A percentile compares a stretch with the other conserved stretches of the same genome.
These are phyloP conservation scores for Andrena praecox DNA, from an alignment of 2,888 invertebrate species.

Conservation along the genomic window DNA sequence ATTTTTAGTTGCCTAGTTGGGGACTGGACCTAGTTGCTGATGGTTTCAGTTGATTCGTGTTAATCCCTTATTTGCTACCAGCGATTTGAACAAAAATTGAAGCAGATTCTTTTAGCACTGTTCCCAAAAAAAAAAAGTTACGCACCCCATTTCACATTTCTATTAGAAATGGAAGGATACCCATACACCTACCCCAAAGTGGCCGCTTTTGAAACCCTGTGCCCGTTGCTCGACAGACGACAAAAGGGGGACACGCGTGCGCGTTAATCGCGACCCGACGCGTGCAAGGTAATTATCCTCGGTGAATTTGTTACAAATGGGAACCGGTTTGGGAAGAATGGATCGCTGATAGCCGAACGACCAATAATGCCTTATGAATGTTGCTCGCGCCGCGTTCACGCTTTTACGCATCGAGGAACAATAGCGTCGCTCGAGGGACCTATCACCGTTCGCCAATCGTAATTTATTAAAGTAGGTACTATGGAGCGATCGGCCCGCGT, in stretches of 20 bases:
- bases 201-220: not conserved
- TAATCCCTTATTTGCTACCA: no score
- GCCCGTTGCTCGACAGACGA: not conserved
- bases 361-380: slow-evolving; percentile 7
- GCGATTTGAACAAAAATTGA: no score
- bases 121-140: no score
- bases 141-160: no score
- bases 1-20: no score
- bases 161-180: no score
- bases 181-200: no score
- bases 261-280: slow-evolving; percentile 4
- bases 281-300: slow-evolving; percentile 6
- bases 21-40: no score
- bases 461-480: not conserved
- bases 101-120: no score
- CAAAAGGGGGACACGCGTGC: not conserved
- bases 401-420: slow-evolving; percentile 1
- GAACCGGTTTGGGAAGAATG: slow-evolving; percentile 2
- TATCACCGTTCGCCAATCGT: not conserved
- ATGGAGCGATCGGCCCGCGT: not conserved
- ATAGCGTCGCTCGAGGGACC: not conserved
- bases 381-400: slow-evolving; percentile 3
- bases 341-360: slow-evolving; percentile 3
- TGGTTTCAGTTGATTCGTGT: no score
- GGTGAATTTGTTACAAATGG: slow-evolving; percentile 10